These are phyloP conservation scores for Anarsia innoxiella DNA, from an alignment of 2,888 invertebrate genomes.

Conservation along the genomic window DNA sequence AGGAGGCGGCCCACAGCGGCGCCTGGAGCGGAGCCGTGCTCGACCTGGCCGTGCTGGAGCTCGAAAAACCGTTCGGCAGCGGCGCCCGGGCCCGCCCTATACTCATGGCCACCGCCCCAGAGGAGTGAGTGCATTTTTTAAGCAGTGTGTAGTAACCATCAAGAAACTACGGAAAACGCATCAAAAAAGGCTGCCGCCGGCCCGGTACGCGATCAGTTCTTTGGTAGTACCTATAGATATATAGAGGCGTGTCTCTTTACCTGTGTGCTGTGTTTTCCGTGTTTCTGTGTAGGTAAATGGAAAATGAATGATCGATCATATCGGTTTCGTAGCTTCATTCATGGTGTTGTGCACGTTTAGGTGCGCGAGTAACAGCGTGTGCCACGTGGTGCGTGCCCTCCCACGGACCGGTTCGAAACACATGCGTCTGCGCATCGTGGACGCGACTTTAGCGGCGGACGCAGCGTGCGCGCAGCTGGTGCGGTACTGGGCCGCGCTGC, in stretches of 20 bases:
- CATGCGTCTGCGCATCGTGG: slow-evolving; percentile 24
- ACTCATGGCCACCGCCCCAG: slow-evolving; percentile 35
- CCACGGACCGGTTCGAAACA: slow-evolving; percentile 28
- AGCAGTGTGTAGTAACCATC: slow-evolving; percentile 2
- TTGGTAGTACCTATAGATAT: background rate
- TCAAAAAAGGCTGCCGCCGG: background rate
- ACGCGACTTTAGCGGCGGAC: slow-evolving; percentile 17
- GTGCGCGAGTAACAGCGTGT: slow-evolving; percentile 19
- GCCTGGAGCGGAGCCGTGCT: slow-evolving; percentile 18
- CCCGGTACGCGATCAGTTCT: background rate
- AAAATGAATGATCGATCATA: no score
- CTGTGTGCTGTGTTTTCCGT: no score
- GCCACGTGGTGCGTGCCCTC: slow-evolving; percentile 20
- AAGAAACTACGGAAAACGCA: background rate
- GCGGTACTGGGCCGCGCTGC: slow-evolving; percentile 30
- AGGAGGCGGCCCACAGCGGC: slow-evolving; percentile 14
- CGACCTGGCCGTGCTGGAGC: slow-evolving; percentile 46
- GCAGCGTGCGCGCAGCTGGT: slow-evolving; percentile 28
- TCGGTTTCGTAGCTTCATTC: slow-evolving; percentile 29
- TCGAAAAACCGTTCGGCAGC: slow-evolving; percentile 40
- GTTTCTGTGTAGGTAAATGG: no score
- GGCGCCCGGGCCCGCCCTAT: slow-evolving; percentile 38
- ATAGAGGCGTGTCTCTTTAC: no score
- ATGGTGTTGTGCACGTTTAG: slow-evolving; percentile 17
- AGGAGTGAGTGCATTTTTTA: no score